Evolutionary conservation across 2,888 invertebrate genomes (phyloP), one percentile per base, ranked within the genome.

Genomic region (Cryptops parisi): DNA sequence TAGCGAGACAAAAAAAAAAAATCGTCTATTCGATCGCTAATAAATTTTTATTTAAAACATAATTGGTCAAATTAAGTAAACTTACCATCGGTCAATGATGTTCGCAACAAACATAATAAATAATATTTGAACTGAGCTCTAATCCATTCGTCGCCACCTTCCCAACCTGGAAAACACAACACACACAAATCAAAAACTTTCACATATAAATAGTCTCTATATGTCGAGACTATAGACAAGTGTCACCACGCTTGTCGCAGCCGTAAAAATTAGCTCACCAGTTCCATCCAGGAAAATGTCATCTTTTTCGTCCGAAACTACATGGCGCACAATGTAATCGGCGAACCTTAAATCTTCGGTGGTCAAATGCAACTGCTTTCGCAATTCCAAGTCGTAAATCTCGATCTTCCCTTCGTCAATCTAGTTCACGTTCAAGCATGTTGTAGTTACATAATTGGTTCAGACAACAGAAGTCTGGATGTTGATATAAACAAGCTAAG

Each of bases 131-230:
- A 96, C 70, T 97, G 96, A 51, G 89, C 82, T 59, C 97, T 76
- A 58, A 97, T 83, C 97, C 97, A 98, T 60, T 87, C 84, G 65
- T 97, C 96, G 23, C 94, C 91, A 48, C 97, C 97, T 68, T 88
- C 87, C 82, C 83, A 85, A 22, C 80, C 74, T 74, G 23, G 22
- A 47, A 46, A 27, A 6, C 45, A 25, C 12, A 9, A 25, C 25
- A 3, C 33, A 24, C 6, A 50, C 24, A 50, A 51, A 51, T 12
- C 2, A 6, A 3, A 23, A 25, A 55, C 27, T 17, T 43, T 5
- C 12, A 25, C 1, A 6, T 17, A n/a, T 23, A 1, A 27, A 15
- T 46, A n/a, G 3, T n/a, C n/a, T n/a, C n/a, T n/a, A n/a, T n/a
- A n/a, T n/a, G n/a, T n/a, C n/a, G n/a, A n/a, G n/a, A n/a, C n/a